phyloP scores from a whole-genome alignment of 2,113 vertebrate species.

The Crotalus viridis region DNA sequence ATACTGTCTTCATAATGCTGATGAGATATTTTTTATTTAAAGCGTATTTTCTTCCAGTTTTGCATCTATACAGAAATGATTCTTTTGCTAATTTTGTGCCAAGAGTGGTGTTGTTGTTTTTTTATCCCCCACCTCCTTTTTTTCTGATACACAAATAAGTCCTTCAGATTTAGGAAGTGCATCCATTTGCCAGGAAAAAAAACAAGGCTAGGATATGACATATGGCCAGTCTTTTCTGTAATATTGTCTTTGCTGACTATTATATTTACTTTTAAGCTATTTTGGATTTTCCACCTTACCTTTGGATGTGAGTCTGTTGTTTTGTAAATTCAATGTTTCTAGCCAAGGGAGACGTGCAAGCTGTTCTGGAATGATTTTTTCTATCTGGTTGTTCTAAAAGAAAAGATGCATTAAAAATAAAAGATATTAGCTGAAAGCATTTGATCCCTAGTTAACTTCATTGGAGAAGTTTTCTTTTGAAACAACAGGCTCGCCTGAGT shows the following conservation, averaged over 20 bases:
- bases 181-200: neutral
- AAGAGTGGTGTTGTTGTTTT: neutral
- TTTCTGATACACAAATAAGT: neutral
- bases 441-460: neutral
- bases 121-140: neutral
- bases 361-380: slow-evolving; percentile 85
- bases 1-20: neutral
- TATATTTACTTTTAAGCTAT: neutral
- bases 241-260: neutral
- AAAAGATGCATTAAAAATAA: slow-evolving; percentile 52
- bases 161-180: neutral
- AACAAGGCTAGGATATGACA: neutral
- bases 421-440: slow-evolving; percentile 24
- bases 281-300: slow-evolving; percentile 66
- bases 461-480: slow-evolving; percentile 19
- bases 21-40: neutral
- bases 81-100: neutral
- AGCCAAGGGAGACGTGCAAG: slow-evolving; percentile 85
- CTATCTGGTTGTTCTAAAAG: slow-evolving; percentile 90
- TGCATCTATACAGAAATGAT: neutral
- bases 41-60: neutral
- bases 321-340: slow-evolving; percentile 95
- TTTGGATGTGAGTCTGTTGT: slow-evolving; percentile 90
- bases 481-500: slow-evolving; percentile 22
- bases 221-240: neutral